Base-by-base conservation (phyloP, 1,140 invertebrate species). In the Magallana gigas region DNA sequence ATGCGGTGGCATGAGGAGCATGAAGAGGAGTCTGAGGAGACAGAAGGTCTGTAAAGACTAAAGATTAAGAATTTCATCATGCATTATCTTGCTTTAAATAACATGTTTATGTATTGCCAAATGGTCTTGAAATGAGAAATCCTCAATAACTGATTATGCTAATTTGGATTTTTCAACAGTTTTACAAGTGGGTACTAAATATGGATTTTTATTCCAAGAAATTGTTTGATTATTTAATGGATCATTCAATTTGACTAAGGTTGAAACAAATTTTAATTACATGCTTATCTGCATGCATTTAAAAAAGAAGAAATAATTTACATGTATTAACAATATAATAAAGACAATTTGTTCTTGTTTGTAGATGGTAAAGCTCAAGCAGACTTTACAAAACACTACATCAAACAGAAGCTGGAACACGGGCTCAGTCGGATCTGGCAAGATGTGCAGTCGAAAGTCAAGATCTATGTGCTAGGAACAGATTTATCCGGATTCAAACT, bases 391-490 rank as follows among this genome's bases (percentile, higher is more conserved):
- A 96, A 97, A 76, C 95, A 97, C 85, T 98, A 98, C 90, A 97
- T 98, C 1, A 96, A 96, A 90, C 97, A 98, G 93, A 99, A 99
- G 94, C 95, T 99, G 85, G 97, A 98, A 91, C 97, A 97, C 89
- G 98, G 98, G 11, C 95, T 98, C 84, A 95, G 96, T 1, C 96
- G 98, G 89, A 96, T 99, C 83, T 99, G 98, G 98, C 97, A 98
- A 90, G 98, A 99, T 91, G 97, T 99, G 0, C 97, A 99, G 94
- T 97, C 97, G 5, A 99, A 99, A 95, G 97, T 99, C 7, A 91
- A 92, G 3, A 96, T 96, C 56, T 97, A 97, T 91, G 94, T 98
- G 18, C 96, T 97, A 18, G 96, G 96, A 68, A 96, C 96, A 16
- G 97, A 98, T 91, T 94, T 98, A n/a, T 96, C 97, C 3, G 95